Percentiles rank a stretch among this genome's conserved stretches.
phyloP scores from a whole-genome alignment of 2,113 vertebrate species.

The Lamprotornis superbus region DNA sequence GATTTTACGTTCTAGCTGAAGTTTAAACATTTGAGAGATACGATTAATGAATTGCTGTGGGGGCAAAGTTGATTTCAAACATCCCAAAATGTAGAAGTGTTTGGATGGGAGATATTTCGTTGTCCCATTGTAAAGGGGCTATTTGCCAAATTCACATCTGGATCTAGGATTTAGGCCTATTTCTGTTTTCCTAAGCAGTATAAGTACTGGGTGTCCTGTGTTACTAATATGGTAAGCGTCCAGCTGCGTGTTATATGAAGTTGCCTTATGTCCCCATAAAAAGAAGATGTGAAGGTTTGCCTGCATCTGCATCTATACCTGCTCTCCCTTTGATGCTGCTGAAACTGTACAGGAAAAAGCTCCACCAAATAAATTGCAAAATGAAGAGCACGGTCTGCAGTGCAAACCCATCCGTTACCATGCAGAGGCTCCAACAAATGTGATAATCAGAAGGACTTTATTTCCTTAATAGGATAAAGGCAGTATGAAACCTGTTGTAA shows the following conservation, averaged over 20 bases:
- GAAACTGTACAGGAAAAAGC: background rate
- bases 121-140: constrained; percentile 25
- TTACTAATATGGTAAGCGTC: constrained; percentile 43
- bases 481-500: constrained; percentile 26
- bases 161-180: constrained; percentile 22
- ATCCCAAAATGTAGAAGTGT: constrained; percentile 27
- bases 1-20: constrained; percentile 23
- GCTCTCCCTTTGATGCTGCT: constrained; percentile 5
- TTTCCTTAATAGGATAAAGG: constrained; percentile 51
- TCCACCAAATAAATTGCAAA: background rate
- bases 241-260: constrained; percentile 24
- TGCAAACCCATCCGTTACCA: background rate
- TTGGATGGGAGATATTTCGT: background rate
- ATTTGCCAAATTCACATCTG: constrained; percentile 64
- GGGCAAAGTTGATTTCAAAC: constrained; percentile 47
- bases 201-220: constrained; percentile 40
- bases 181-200: constrained; percentile 29
- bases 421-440: background rate
- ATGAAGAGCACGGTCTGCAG: background rate
- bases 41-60: constrained; percentile 27
- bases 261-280: constrained; percentile 19
- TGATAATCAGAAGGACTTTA: constrained; percentile 18
- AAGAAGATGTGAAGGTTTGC: constrained; percentile 19
- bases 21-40: constrained; percentile 47
- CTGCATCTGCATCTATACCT: constrained; percentile 44